Evolutionary conservation across 2,113 vertebrate genomes (phyloP), one percentile per base, ranked within the genome.

Genomic region (Mus pahari): DNA sequence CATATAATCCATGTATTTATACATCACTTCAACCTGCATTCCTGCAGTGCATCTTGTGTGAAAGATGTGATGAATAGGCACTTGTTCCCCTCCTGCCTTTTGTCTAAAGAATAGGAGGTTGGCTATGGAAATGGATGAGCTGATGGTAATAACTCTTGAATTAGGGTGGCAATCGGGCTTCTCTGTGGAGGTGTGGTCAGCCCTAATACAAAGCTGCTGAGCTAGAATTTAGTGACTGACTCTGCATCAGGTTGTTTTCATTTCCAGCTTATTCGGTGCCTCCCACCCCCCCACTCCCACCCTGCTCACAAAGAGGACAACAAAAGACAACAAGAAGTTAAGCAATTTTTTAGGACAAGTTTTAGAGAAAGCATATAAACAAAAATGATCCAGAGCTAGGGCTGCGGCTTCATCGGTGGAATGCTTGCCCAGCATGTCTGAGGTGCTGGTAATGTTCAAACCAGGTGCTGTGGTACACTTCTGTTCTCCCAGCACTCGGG

Each of bases 291-390:
- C n/a, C n/a, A n/a, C 45, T 7, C 45, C 45, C 45, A 3, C 45
- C 13, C 89, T 5, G 0, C 48, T 92, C 68, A 58, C 33, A 62
- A 78, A 96, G 45, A 39, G 13, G 20, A 78, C 28, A 42, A 68
- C 50, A 36, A 92, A 92, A 68, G 20, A 78, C 28, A 42, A 68
- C 50, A 36, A 92, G 90, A 68, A 12, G 28, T 71, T 88, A 77
- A 91, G 82, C 2, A 58, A 78, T 91, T 64, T 91, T 4, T 79
- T 79, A 81, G 53, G n/a, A 81, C 64, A 88, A 7, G 16, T 64
- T 93, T 83, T 86, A 26, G n/a, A 12, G 22, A 39, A 90, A 58
- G 36, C 33, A 45, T 62, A 53, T 22, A 86, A 12, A 58, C 13
- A 81, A 88, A 39, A 93, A 10, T 2, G 10, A 24, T 39, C 20